Base-by-base conservation (phyloP, 2,113 vertebrate genomes). In the Cephalopterus ornatus region DNA sequence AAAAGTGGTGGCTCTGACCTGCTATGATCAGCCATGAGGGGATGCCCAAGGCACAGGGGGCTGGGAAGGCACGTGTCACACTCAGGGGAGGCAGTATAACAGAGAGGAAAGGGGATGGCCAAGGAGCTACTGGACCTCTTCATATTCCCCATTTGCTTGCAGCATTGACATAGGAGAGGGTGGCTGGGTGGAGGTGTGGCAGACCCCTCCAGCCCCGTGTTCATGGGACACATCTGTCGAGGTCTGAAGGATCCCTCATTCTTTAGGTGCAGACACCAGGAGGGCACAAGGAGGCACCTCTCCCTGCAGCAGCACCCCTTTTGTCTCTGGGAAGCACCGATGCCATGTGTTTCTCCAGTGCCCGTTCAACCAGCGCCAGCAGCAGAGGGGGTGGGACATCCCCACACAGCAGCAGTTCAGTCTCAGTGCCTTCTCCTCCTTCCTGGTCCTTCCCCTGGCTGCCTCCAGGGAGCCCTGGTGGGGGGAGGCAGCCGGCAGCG, bases 111-210 rank as follows among this genome's bases (percentile, higher is more conserved):
- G 12, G 30, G n/a, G 9, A 5, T 46, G 37, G 42, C 50, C 41
- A 20, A 47, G 61, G 21, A 74, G 49, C 49, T 70, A 12, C 9
- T 47, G 65, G 49, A 74, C 61, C 14, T 91, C 46, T 62, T 50
- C 2, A 1, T 41, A 30, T 35, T 82, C 42, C 55, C 18, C 32
- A 9, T 46, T 71, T 72, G 37, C 81, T 55, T 55, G 19, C 32
- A 85, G 14, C 50, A 22, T 77, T 77, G 39, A 16, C 14, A 5
- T 5, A 27, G 65, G 35, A 73, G 53, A 76, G 37, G 13, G 18
- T 1, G 1, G 19, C 22, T 1, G 3, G 19, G 10, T 28, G 6
- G 59, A 44, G 28, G 15, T 2, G 5, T 37, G 44, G 41, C 46
- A 67, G 46, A 42, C 21, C 21, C 52, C 67, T 39, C 27, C 33